Percentiles rank a stretch among this genome's conserved stretches.
These are phyloP conservation scores for Dasypolia templi DNA, from an alignment of 2,888 invertebrate species.

Conservation along the genomic window DNA sequence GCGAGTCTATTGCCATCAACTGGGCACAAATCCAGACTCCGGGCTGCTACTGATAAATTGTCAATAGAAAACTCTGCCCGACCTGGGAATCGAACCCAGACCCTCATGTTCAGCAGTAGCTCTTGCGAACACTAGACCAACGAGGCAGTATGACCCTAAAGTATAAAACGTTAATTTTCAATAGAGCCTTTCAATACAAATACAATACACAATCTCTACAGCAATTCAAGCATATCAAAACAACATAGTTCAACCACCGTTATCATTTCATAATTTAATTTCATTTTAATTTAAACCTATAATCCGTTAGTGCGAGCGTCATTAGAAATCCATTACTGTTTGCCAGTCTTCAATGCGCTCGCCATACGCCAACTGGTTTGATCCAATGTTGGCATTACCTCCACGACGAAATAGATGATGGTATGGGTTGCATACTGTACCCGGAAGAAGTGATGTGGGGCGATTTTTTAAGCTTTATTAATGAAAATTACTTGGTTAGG, in stretches of 20 bases:
- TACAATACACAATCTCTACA: background rate
- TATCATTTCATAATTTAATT: conserved; percentile 15
- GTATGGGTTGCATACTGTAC: background rate
- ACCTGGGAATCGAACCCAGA: too few relatives aligned
- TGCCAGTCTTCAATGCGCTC: conserved; percentile 19
- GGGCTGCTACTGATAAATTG: too few relatives aligned
- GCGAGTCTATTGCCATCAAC: too few relatives aligned
- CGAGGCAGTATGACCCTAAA: background rate
- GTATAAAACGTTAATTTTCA: background rate
- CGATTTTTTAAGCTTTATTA: background rate
- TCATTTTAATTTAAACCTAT: conserved; percentile 17
- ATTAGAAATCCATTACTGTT: conserved; percentile 57
- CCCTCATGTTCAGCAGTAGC: too few relatives aligned
- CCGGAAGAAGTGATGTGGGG: background rate
- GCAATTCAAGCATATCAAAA: background rate
- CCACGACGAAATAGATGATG: background rate
- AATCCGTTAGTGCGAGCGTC: conserved; percentile 19
- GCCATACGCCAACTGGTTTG: conserved; percentile 24
- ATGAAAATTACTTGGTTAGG: too few relatives aligned
- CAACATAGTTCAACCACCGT: conserved; percentile 4
- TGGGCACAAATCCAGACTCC: too few relatives aligned
- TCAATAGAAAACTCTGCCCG: too few relatives aligned
- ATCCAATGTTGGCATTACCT: conserved; percentile 33
- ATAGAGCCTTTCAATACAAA: background rate
- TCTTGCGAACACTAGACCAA: too few relatives aligned